These are phyloP conservation scores for Thereuonema tuberculata DNA, from an alignment of 1,140 invertebrate genomes.

Conservation along the genomic window DNA sequence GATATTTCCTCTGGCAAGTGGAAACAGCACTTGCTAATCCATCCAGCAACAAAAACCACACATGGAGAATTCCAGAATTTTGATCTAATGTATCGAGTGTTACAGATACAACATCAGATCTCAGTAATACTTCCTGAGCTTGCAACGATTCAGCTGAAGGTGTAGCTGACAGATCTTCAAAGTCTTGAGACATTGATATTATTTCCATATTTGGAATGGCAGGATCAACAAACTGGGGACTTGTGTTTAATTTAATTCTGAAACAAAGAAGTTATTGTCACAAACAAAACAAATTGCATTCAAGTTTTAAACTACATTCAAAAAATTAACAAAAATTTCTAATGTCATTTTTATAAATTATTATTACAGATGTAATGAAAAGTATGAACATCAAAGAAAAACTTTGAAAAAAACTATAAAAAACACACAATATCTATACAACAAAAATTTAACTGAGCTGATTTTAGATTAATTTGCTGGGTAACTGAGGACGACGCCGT, in stretches of 20 bases:
- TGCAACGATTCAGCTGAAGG: background rate
- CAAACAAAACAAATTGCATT: too few species aligned
- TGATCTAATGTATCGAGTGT: constrained; percentile 44
- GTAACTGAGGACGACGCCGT: too few species aligned
- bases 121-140: background rate
- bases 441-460: too few species aligned
- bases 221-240: constrained; percentile 64
- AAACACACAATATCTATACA: too few species aligned
- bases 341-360: too few species aligned
- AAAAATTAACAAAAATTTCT: too few species aligned
- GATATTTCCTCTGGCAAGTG: constrained; percentile 64
- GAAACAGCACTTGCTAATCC: constrained; percentile 62
- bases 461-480: too few species aligned
- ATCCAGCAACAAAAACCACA: constrained; percentile 83
- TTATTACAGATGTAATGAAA: too few species aligned
- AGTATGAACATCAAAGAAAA: too few species aligned
- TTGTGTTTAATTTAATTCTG: constrained; percentile 62
- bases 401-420: too few species aligned
- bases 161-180: background rate
- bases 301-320: too few species aligned
- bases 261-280: too few species aligned
- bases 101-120: background rate
- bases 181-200: constrained; percentile 38
- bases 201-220: constrained; percentile 63
- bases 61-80: constrained; percentile 67